phyloP scores from a whole-genome alignment of 2,888 invertebrate genomes.

The Cosmorhoe ocellata region DNA sequence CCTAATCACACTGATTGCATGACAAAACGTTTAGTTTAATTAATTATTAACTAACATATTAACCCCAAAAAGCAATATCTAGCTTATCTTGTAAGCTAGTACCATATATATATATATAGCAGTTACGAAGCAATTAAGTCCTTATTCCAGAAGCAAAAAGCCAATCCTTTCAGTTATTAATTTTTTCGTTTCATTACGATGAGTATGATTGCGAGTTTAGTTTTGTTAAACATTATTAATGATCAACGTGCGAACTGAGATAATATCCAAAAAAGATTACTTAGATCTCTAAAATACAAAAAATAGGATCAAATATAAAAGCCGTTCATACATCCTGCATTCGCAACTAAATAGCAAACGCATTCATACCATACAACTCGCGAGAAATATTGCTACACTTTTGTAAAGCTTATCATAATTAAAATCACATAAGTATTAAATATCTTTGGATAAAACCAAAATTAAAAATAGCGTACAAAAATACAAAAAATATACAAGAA shows the following conservation, averaged over 20 bases:
- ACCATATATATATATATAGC: too few relatives aligned
- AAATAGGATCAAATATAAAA: slow-evolving; percentile 11
- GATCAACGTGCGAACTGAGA: background rate
- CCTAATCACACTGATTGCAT: background rate
- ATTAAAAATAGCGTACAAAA: slow-evolving; percentile 77
- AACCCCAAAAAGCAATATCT: background rate
- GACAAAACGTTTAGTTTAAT: background rate
- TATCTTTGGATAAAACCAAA: slow-evolving; percentile 81
- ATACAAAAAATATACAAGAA: slow-evolving; percentile 78
- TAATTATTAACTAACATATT: too few relatives aligned
- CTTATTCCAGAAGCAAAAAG: background rate
- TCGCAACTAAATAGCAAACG: slow-evolving; percentile 59
- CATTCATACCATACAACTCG: slow-evolving; percentile 51
- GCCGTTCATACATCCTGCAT: slow-evolving; percentile 26
- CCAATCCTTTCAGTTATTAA: too few relatives aligned
- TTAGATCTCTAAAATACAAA: slow-evolving; percentile 5
- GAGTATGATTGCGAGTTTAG: too few relatives aligned
- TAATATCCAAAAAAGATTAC: background rate
- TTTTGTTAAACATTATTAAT: too few relatives aligned
- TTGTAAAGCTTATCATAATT: slow-evolving; percentile 78
- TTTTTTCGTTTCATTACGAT: too few relatives aligned
- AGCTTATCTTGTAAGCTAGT: too few relatives aligned
- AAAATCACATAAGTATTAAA: slow-evolving; percentile 79
- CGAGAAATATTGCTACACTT: slow-evolving; percentile 69
- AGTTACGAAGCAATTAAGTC: too few relatives aligned